Evolutionary conservation across 2,888 invertebrate species (phyloP).

Genomic region (Drymonia ruficornis): DNA sequence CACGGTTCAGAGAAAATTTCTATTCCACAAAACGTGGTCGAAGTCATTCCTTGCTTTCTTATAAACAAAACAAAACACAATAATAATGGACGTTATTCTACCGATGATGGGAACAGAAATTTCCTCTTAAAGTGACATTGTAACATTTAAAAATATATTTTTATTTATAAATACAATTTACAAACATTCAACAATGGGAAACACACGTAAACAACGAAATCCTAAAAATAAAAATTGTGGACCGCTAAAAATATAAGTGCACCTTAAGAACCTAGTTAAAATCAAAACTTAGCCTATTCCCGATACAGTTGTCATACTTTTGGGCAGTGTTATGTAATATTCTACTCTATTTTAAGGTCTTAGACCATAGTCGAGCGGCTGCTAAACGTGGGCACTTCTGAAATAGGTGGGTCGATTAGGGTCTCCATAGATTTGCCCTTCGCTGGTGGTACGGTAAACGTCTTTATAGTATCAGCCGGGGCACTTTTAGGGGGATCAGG

Average conservation of each 20-base stretch:
- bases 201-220: constrained; percentile 43
- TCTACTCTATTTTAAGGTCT: constrained; percentile 9
- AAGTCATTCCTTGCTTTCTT: constrained; percentile 78
- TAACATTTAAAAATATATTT: constrained; percentile 34
- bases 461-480: constrained; percentile 70
- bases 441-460: constrained; percentile 72
- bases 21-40: constrained; percentile 67
- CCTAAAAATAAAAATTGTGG: constrained; percentile 41
- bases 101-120: constrained; percentile 79
- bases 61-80: constrained; percentile 39
- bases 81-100: constrained; percentile 66
- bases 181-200: constrained; percentile 67
- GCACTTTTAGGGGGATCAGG: constrained; percentile 75
- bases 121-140: constrained; percentile 74
- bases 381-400: constrained; percentile 70
- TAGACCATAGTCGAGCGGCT: constrained; percentile 80
- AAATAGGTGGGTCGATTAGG: constrained; percentile 70
- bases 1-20: constrained; percentile 82
- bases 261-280: constrained; percentile 22
- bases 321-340: constrained; percentile 49
- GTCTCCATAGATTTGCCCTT: constrained; percentile 77
- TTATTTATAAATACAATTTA: constrained; percentile 42
- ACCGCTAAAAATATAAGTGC: constrained; percentile 41
- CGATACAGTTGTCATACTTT: constrained; percentile 45
- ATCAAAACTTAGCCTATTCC: constrained; percentile 24